A percentile compares a stretch with the other conserved stretches of the same genome.
phyloP scores from a whole-genome alignment of 2,113 vertebrate species.

The Elaphurus davidianus region DNA sequence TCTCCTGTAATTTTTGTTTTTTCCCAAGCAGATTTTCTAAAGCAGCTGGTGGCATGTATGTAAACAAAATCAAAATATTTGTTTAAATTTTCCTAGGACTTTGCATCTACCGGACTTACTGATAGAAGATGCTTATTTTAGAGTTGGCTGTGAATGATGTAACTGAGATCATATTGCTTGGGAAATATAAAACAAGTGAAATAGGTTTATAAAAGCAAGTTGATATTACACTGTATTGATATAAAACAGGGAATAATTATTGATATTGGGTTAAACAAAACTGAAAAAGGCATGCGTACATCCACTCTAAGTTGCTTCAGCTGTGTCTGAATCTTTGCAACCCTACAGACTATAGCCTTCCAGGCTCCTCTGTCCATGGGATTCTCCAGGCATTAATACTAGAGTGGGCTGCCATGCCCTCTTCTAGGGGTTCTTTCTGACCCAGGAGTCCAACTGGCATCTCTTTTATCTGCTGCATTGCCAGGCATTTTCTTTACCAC shows the following conservation, averaged over 20 bases:
- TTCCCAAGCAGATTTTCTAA: slow-evolving; percentile 7
- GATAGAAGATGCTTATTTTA: slow-evolving; percentile 55
- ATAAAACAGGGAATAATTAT: background rate
- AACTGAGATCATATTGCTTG: background rate
- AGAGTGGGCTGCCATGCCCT: background rate
- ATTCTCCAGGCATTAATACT: background rate
- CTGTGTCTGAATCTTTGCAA: background rate
- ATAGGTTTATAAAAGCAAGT: background rate
- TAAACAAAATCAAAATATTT: slow-evolving; percentile 68
- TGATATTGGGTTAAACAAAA: background rate
- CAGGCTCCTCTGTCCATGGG: background rate
- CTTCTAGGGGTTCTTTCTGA: background rate
- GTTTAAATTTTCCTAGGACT: slow-evolving; percentile 36
- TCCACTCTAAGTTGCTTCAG: background rate
- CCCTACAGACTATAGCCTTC: background rate
- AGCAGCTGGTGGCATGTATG: background rate
- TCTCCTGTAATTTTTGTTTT: slow-evolving; percentile 28
- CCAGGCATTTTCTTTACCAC: background rate
- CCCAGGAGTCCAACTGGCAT: background rate
- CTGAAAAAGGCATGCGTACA: background rate
- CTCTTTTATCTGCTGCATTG: background rate
- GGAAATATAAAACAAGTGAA: slow-evolving; percentile 32
- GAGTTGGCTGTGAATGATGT: slow-evolving; percentile 12
- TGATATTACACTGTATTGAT: background rate
- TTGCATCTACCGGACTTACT: slow-evolving; percentile 4